phyloP scores from a whole-genome alignment of 2,888 invertebrate species.

The Drosophila neotestacea region DNA sequence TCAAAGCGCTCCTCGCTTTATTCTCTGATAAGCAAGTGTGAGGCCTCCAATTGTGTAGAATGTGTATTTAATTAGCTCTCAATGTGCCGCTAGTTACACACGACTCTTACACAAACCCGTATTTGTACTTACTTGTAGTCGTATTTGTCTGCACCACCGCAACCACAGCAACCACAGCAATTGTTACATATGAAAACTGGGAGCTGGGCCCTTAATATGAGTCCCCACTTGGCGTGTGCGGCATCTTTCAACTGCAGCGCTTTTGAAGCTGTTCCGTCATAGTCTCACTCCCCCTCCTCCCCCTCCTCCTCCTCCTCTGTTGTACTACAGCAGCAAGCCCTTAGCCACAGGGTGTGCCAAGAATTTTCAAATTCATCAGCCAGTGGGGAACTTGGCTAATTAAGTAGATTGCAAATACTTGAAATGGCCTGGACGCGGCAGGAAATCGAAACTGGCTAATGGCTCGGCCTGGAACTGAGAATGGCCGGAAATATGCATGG shows the following conservation, averaged over 20 bases:
- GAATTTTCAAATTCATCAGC: slow-evolving; percentile 42
- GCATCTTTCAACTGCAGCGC: slow-evolving; percentile 76
- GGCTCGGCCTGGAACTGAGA: slow-evolving; percentile 30
- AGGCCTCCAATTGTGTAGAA: slow-evolving; percentile 55
- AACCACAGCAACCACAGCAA: slow-evolving; percentile 31
- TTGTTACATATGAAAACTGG: slow-evolving; percentile 21
- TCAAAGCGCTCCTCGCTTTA: slow-evolving; percentile 47
- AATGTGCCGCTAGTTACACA: slow-evolving; percentile 70
- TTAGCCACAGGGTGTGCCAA: slow-evolving; percentile 37
- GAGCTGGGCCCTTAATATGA: slow-evolving; percentile 32
- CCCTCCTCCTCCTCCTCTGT: background rate
- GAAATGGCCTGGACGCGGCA: slow-evolving; percentile 51
- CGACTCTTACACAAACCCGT: slow-evolving; percentile 27
- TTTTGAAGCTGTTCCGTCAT: slow-evolving; percentile 56
- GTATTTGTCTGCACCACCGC: background rate
- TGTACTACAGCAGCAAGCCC: background rate
- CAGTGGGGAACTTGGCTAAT: slow-evolving; percentile 54
- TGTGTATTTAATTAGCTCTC: slow-evolving; percentile 65
- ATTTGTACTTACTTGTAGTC: slow-evolving; percentile 5
- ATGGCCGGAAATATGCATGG: slow-evolving; percentile 79
- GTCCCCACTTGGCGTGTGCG: slow-evolving; percentile 63
- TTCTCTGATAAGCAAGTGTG: slow-evolving; percentile 52
- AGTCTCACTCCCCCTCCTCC: slow-evolving; percentile 3
- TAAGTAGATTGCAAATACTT: slow-evolving; percentile 73
- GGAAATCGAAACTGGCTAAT: slow-evolving; percentile 70